Base-by-base conservation (phyloP, 2,797 vertebrate genomes). In the Chiroxiphia lanceolata region DNA sequence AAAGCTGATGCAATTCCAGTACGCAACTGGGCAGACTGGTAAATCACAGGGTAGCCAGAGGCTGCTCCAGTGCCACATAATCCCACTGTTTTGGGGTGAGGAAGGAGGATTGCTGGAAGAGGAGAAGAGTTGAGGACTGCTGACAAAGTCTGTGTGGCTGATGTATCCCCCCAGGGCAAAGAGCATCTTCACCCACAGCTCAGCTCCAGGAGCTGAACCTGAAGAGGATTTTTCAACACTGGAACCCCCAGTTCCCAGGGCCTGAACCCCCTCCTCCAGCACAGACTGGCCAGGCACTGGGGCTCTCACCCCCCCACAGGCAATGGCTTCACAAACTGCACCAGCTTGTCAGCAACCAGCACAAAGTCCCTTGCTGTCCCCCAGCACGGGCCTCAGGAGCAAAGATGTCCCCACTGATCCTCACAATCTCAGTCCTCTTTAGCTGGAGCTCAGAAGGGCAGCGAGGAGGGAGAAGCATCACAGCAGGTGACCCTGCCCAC, bases 41-140 rank as follows among this genome's bases (percentile, higher is more conserved):
- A 59, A 56, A 54, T 19, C 3, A 3, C 0, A 0, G n/a, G 56
- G 68, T 3, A 17, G 40, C 19, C 5, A 26, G 26, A 0, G 0
- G 42, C 69, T 4, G 1, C 72, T 61, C 79, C 64, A 47, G 80
- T 67, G 29, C 33, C 0, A 0, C 1, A 1, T 21, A 63, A 57
- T 11, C 44, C 48, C 4, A 0, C 17, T 11, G 18, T 19, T 87
- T 25, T 7, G 54, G 59, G 57, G n/a, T 7, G 18, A 68, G 14
- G 53, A 40, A 71, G 27, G 8, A 9, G 11, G 36, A 40, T 36
- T 0, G 0, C 15, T 34, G 56, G 13, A 29, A 54, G 42, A 56
- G 0, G 3, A 48, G 40, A 2, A 10, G 59, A 71, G 61, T 4
- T 0, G 0, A 45, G 44, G 29, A 25, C 36, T 54, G 19, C 11